Evolutionary conservation across 2,888 invertebrate species (phyloP), one percentile per base, ranked within the genome.

Genomic region (Eubasilissa splendida): DNA sequence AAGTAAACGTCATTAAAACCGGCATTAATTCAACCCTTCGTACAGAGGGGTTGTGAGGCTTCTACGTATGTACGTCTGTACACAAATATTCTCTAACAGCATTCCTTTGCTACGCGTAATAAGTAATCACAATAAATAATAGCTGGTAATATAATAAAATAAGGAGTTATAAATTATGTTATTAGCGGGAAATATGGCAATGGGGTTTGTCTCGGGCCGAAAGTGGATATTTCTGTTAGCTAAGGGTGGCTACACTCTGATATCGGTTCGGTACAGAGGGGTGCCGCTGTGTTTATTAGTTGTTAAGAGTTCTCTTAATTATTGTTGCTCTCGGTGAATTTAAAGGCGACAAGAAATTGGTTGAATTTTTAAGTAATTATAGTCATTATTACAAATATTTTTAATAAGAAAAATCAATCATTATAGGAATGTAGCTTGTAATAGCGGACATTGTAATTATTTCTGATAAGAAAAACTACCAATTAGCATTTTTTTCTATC

Each of bases 71-170:
- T 22, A 31, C 10, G 11, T 42, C 4, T 42, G 42, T 2, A 42
- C 42, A 42, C 42, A 7, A 42, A 42, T 42, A 42, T 42, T 22
- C 22, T 12, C 42, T 33, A 33, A n/a, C 11, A 75, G 22, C 59
- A 66, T 78, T 56, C 70, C 71, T 42, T 12, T 56, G 71, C 12
- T 80, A 77, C 52, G 60, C 78, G 77, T 82, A 80, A 80, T 82
- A 78, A 76, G 77, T 83, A 83, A 81, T 81, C 83, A 79, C 79
- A 80, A 83, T 83, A 83, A 83, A 83, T 83, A 83, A 83, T 80
- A 79, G 74, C 56, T 77, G 60, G 79, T 81, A 83, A 83, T 79
- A 77, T 77, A 81, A 81, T 80, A 77, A 82, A 81, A 79, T 83
- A 83, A 83, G 81, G 79, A 77, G 80, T 68, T 79, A 83, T 83